Evolutionary conservation across 1,140 invertebrate genomes (phyloP), one percentile per base, ranked within the genome.

Genomic region (Coptotermes formosanus): DNA sequence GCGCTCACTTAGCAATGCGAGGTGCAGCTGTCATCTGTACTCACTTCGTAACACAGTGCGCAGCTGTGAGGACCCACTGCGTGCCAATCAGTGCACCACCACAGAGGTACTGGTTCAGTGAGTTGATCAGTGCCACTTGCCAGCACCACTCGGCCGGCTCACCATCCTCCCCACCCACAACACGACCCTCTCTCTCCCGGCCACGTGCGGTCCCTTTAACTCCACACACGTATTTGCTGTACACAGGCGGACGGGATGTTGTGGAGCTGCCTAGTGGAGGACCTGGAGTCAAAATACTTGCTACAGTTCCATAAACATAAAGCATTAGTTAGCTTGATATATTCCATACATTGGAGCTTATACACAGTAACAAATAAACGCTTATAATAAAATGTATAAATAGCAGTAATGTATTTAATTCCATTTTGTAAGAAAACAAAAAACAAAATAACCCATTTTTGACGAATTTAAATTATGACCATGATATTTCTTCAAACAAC

Each of bases 1-100:
- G 38, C 38, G 2, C 2, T 38, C 38, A 38, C 38, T 38, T 38
- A 38, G 2, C 4, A 38, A 4, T 38, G 38, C 38, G 9, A 48
- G 3, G 9, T 55, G 52, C 52, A 55, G 38, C 38, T 21, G 52
- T 55, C 14, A 21, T 1, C 19, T 4, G 52, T 21, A 55, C 94
- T 94, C 92, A 98, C 97, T 97, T 98, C 85, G 97, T 97, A 52
- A 99, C 97, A 90, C 98, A 99, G 90, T 99, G 98, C 25, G 98
- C 98, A 0, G 98, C 98, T 3, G 97, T 98, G 2, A 99, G 92
- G 19, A 99, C 96, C 98, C 98, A 99, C 90, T 97, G 96, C 2
- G 96, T 97, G 85, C 96, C 97, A 86, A 99, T 97, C 0, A 99
- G 93, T 2, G 97, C 97, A 25, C 97, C 98, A 6, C 98, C 98